Evolutionary conservation across 53 echinoderm and acorn worm species (phyloP).

Genomic region (Henricia sp.): DNA sequence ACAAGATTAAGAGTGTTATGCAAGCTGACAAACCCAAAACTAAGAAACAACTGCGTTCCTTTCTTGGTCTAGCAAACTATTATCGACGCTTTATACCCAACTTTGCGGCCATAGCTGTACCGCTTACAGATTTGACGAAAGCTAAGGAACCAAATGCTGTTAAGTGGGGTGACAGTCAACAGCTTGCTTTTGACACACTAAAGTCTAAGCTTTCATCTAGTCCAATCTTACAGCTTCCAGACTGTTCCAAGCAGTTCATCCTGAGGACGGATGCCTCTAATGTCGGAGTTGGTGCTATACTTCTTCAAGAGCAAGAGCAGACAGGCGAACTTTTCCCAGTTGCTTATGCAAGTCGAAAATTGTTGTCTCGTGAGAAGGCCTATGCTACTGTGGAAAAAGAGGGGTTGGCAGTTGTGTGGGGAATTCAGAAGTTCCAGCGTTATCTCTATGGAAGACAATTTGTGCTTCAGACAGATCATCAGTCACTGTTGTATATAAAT

Average conservation of each 20-base stretch:
- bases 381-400: conserved; percentile 22
- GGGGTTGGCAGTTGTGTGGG: not conserved
- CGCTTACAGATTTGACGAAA: conserved; percentile 30
- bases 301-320: conserved; percentile 11
- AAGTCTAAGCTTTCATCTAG: not conserved
- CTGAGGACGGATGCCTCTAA: conserved; percentile 39
- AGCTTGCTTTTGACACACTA: conserved; percentile 4
- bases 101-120: conserved; percentile 38
- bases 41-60: conserved; percentile 38
- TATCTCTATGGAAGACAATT: no score
- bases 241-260: conserved; percentile 30
- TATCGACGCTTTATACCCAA: conserved; percentile 49
- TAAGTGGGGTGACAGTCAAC: conserved; percentile 7
- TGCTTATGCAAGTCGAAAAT: conserved; percentile 19
- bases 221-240: conserved; percentile 34
- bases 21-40: conserved; percentile 36
- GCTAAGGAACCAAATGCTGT: conserved; percentile 4
- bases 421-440: no score
- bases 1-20: conserved; percentile 34
- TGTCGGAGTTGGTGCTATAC: conserved; percentile 1
- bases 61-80: conserved; percentile 43
- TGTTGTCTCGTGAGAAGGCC: not conserved
- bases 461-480: no score
- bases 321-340: conserved; percentile 18
- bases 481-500: no score